These are phyloP conservation scores for Salarias fasciatus DNA, from an alignment of 2,797 vertebrate species.

Conservation along the genomic window DNA sequence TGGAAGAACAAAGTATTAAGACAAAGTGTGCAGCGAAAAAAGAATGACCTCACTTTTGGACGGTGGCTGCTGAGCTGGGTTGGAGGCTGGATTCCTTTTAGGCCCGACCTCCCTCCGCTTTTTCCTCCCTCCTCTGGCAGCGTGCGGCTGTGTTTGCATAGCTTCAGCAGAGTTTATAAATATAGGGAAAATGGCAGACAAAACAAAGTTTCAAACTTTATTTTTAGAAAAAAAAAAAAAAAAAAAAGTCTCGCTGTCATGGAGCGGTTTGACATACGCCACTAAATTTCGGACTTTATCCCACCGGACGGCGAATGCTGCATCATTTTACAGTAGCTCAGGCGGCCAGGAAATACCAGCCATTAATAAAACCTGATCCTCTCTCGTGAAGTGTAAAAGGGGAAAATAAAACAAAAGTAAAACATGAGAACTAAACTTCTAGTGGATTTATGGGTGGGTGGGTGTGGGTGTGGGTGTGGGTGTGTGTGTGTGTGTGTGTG, in stretches of 20 bases:
- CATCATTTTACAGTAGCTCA: constrained; percentile 73
- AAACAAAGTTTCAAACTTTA: constrained; percentile 75
- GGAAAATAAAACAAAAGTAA: constrained; percentile 53
- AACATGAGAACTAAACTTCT: constrained; percentile 50
- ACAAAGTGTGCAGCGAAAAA: constrained; percentile 74
- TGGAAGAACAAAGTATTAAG: constrained; percentile 70
- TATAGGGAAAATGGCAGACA: constrained; percentile 61
- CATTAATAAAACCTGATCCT: constrained; percentile 65
- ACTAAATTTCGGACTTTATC: constrained; percentile 48
- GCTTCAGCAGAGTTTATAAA: constrained; percentile 66
- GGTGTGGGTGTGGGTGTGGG: too few relatives aligned
- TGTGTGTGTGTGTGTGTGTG: too few relatives aligned
- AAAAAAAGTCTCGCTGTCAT: constrained; percentile 48
- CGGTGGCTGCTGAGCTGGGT: constrained; percentile 50
- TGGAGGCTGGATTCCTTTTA: constrained; percentile 63
- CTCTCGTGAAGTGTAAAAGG: constrained; percentile 55
- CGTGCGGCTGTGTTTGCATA: constrained; percentile 57
- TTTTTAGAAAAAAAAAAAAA: constrained; percentile 78
- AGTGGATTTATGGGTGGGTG: constrained; percentile 46
- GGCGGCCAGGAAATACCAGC: constrained; percentile 69
- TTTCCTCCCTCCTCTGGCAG: constrained; percentile 35
- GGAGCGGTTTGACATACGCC: constrained; percentile 45
- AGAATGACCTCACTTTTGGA: constrained; percentile 81
- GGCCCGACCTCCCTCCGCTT: constrained; percentile 44
- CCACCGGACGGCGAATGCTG: constrained; percentile 57